These are phyloP conservation scores for Cyphomyrus discorhynchus DNA, from an alignment of 2,113 vertebrate species.

Conservation along the genomic window DNA sequence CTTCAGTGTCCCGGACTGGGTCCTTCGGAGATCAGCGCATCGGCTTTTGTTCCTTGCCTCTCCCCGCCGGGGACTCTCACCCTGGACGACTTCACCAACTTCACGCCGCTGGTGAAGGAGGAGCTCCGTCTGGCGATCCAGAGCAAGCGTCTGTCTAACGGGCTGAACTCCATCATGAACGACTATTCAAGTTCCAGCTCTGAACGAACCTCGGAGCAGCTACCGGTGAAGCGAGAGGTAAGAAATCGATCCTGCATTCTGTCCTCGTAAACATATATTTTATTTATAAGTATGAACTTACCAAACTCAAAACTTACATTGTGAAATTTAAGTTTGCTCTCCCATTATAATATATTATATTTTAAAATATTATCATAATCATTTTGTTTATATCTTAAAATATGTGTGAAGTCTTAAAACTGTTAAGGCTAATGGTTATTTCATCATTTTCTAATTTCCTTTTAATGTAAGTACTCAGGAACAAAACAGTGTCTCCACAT, in stretches of 20 bases:
- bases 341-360: background rate
- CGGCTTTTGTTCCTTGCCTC: slow-evolving; percentile 84
- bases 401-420: background rate
- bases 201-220: slow-evolving; percentile 53
- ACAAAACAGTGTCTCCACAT: background rate
- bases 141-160: slow-evolving; percentile 72
- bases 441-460: background rate
- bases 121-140: slow-evolving; percentile 89
- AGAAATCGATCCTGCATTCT: background rate
- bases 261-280: background rate
- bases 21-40: slow-evolving; percentile 85
- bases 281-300: background rate
- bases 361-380: background rate
- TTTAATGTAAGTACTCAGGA: background rate
- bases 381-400: background rate
- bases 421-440: background rate
- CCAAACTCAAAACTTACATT: background rate
- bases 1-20: slow-evolving; percentile 83
- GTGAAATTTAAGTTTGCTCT: background rate
- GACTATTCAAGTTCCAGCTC: slow-evolving; percentile 66
- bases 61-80: slow-evolving; percentile 80
- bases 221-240: slow-evolving; percentile 69
- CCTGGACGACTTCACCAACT: slow-evolving; percentile 87
- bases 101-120: slow-evolving; percentile 85
- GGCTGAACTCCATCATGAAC: slow-evolving; percentile 62